These are phyloP conservation scores for Lasioglossum lativentre DNA, from an alignment of 2,888 invertebrate genomes.

Conservation along the genomic window DNA sequence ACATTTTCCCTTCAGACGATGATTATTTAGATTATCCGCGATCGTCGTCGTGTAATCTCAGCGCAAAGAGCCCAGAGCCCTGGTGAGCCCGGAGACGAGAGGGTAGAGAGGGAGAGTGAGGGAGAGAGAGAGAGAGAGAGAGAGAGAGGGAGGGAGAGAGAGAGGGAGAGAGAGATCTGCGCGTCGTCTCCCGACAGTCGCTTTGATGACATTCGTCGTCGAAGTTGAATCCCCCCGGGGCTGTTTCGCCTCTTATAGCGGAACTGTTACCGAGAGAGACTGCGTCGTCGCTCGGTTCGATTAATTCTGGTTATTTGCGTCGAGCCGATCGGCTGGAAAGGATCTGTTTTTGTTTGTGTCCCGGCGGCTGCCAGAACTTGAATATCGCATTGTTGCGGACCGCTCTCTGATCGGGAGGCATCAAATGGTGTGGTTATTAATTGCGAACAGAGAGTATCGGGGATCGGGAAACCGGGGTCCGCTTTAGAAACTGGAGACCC, in stretches of 20 bases:
- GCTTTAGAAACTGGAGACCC: conserved; percentile 5
- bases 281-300: conserved; percentile 52
- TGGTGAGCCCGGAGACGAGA: not conserved
- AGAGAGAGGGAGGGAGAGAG: no score
- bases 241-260: conserved; percentile 59
- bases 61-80: conserved; percentile 38
- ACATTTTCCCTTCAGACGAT: conserved; percentile 60
- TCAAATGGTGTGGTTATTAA: conserved; percentile 11
- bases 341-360: conserved; percentile 41
- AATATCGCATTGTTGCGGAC: conserved; percentile 7
- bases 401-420: not conserved
- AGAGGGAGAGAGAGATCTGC: not conserved
- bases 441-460: conserved; percentile 1
- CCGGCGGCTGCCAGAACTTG: not conserved
- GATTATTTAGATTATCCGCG: conserved; percentile 75
- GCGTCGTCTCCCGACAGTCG: conserved; percentile 48
- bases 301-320: conserved; percentile 66
- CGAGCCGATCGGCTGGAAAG: conserved; percentile 44
- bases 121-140: not conserved
- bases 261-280: conserved; percentile 46
- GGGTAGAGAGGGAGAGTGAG: not conserved
- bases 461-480: not conserved
- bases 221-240: conserved; percentile 67
- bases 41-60: conserved; percentile 68
- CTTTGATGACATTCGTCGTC: conserved; percentile 69